Evolutionary conservation across 2,797 vertebrate genomes (phyloP).

Genomic region (Chrysocyon brachyurus): DNA sequence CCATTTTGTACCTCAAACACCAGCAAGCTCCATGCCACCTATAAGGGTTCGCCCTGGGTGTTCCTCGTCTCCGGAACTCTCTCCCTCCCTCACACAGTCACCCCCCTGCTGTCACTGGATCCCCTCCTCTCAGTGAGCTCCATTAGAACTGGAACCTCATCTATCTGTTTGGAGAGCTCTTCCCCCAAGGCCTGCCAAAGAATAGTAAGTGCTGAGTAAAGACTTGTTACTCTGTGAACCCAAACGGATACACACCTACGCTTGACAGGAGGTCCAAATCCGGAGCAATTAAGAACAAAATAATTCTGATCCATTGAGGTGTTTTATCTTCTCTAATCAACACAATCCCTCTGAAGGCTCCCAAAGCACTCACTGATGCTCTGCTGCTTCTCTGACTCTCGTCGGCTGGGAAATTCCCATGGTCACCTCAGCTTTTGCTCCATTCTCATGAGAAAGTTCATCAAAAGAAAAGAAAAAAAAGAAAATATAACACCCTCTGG

Average conservation of each 20-base stretch:
- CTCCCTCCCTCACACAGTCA: not conserved
- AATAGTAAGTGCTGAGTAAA: not conserved
- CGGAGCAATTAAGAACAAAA: slow-evolving; percentile 6
- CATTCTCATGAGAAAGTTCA: slow-evolving; percentile 5
- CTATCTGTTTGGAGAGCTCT: not conserved
- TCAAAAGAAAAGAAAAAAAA: not conserved
- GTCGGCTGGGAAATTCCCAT: not conserved
- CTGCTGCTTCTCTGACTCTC: not conserved
- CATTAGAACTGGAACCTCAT: not conserved
- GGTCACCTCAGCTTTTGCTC: not conserved
- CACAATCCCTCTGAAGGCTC: not conserved
- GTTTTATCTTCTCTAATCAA: not conserved
- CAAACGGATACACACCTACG: not conserved
- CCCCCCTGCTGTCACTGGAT: not conserved
- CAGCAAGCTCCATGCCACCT: not conserved
- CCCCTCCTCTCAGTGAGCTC: not conserved
- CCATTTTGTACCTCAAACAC: not conserved
- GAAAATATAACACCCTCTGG: not conserved
- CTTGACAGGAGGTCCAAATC: not conserved
- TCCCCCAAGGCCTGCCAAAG: not conserved
- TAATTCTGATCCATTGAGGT: not conserved
- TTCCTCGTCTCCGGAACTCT: not conserved
- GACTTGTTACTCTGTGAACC: not conserved
- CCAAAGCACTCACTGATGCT: not conserved
- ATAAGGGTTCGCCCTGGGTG: not conserved